Evolutionary conservation across 2,797 vertebrate genomes (phyloP).

Genomic region (Potorous gilbertii): DNA sequence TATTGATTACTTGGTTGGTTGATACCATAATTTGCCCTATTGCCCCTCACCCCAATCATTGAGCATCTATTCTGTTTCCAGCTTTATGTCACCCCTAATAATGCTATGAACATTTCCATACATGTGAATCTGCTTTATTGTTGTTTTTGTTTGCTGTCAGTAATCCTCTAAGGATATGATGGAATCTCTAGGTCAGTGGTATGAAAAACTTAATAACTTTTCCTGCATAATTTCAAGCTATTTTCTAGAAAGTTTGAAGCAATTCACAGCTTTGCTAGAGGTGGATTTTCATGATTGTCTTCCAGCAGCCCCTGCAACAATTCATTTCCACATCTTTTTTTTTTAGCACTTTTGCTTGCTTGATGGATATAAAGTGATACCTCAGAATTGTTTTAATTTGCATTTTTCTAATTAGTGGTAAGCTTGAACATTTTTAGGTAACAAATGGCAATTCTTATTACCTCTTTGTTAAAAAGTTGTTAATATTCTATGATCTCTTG

Average conservation of each 20-base stretch:
- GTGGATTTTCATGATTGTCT: not conserved
- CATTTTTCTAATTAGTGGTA: not conserved
- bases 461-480: not conserved
- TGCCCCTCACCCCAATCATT: not conserved
- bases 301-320: not conserved
- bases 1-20: not conserved
- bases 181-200: not conserved
- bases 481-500: not conserved
- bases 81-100: not conserved
- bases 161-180: not conserved
- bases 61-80: not conserved
- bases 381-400: not conserved
- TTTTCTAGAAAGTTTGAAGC: not conserved
- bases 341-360: not conserved
- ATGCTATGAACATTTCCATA: not conserved
- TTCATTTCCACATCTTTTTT: not conserved
- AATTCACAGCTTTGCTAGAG: not conserved
- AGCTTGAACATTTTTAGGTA: not conserved
- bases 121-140: not conserved
- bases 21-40: not conserved
- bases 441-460: not conserved
- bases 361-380: not conserved
- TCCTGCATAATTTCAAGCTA: not conserved
- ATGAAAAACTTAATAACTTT: not conserved
- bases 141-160: not conserved